Percentiles rank a stretch among this genome's conserved stretches.
Conservation (phyloP, 1,140 invertebrate species). For the Bradynema listronoti region DNA sequence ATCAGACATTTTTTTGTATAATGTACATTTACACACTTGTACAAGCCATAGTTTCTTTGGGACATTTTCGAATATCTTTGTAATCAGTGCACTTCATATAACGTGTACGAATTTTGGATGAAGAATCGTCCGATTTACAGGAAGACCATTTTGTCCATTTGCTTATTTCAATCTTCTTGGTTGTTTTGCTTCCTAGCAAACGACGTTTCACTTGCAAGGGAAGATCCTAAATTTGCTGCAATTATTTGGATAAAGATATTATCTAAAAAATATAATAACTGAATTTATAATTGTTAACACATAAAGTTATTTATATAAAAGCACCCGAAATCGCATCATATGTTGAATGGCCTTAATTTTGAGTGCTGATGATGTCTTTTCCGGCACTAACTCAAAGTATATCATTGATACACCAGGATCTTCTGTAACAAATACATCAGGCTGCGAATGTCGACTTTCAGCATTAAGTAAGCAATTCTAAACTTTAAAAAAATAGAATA, state of each 20-base stretch:
- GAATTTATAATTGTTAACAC: not conserved
- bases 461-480: constrained; percentile 29
- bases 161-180: not conserved
- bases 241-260: not conserved
- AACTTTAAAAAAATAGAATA: no score
- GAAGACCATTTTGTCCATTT: constrained; percentile 25
- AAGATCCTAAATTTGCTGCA: constrained; percentile 2
- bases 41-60: constrained; percentile 42
- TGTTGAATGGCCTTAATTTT: not conserved
- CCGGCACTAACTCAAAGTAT: no score
- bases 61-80: constrained; percentile 45
- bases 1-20: constrained; percentile 8
- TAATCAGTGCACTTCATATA: constrained; percentile 39
- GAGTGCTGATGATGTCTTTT: not conserved
- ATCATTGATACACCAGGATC: constrained; percentile 13
- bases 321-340: not conserved
- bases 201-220: not conserved
- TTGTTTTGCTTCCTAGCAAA: not conserved
- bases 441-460: constrained; percentile 26
- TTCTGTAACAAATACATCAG: constrained; percentile 29
- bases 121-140: constrained; percentile 9
- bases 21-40: constrained; percentile 31
- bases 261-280: not conserved
- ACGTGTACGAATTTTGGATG: constrained; percentile 35
- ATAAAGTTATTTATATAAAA: not conserved